Evolutionary conservation across 2,113 vertebrate genomes (phyloP), one percentile per base, ranked within the genome.

Genomic region (Caranx ignobilis): DNA sequence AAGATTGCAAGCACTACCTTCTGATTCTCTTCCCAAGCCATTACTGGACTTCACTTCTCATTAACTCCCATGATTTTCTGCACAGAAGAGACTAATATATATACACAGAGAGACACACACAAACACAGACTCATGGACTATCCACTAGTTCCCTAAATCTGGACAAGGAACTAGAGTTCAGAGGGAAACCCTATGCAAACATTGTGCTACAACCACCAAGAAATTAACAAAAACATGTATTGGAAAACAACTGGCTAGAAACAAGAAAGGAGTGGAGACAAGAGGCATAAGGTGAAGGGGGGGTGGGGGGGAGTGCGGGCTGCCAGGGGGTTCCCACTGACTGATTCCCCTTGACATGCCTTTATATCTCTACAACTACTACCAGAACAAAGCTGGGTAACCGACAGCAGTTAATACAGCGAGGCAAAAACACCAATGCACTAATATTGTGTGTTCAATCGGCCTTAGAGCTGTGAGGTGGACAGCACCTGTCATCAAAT

Each of bases 1-100:
- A 79, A 71, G 61, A 78, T 64, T 65, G 75, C 19, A 47, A 48
- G 43, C 56, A 43, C 54, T 19, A 79, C 41, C 59, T 79, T 86
- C 76, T 81, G 79, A 86, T 79, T 48, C 74, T 76, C 62, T 88
- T 94, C 88, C 81, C 81, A 82, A 57, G 79, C 83, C 85, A 85
- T 84, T 89, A 90, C 81, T 77, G 71, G 75, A 81, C 86, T 83
- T 83, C 70, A 68, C 71, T 81, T 86, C 82, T 91, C 70, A 86
- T 88, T 84, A 84, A 73, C 43, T 59, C 32, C 21, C 2, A 10
- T 69, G 52, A 75, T 83, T 88, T 82, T 69, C 52, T 66, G 76
- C 60, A 79, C 62, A 83, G 75, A 86, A 90, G 66, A 59, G 59
- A 62, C 63, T 41, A 81, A 66, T 57, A 65, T 60, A 59, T 37